Conservation (phyloP, 2,888 invertebrate species). For the Bimastos eiseni region DNA sequence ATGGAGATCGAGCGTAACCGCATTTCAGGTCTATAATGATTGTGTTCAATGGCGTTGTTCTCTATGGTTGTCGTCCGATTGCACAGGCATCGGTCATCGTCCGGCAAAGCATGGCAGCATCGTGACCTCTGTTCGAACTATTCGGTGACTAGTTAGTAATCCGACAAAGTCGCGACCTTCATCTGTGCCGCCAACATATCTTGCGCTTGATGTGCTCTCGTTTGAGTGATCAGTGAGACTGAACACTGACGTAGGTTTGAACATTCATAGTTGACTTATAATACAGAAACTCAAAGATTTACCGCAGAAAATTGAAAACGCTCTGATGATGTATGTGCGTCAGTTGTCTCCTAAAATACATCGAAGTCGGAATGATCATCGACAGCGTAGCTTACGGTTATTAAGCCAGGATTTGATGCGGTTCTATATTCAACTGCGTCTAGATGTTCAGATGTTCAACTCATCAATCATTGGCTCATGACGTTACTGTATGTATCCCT, state of each 20-base stretch:
- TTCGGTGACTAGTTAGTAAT: not conserved
- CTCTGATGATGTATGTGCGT: not conserved
- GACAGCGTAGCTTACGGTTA: not conserved
- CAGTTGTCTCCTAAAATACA: not conserved
- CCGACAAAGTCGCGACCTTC: not conserved
- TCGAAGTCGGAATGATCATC: not conserved
- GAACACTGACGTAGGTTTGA: not conserved
- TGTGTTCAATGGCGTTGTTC: not conserved
- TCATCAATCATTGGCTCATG: not conserved
- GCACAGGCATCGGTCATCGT: not conserved
- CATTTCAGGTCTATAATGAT: not conserved
- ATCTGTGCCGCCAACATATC: not conserved
- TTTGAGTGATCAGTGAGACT: not conserved
- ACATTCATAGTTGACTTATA: not conserved
- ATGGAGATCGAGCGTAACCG: not conserved
- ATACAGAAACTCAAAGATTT: not conserved
- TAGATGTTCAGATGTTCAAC: not conserved
- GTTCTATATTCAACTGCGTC: not conserved
- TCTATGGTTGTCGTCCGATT: not conserved
- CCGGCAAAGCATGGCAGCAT: not conserved
- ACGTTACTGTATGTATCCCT: not conserved
- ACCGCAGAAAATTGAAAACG: not conserved
- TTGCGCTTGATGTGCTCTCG: not conserved
- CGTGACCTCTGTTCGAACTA: not conserved
- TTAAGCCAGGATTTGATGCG: not conserved